A percentile compares a stretch with the other conserved stretches of the same genome.
Conservation (phyloP, 1,140 invertebrate species). For the Formica exsecta region DNA sequence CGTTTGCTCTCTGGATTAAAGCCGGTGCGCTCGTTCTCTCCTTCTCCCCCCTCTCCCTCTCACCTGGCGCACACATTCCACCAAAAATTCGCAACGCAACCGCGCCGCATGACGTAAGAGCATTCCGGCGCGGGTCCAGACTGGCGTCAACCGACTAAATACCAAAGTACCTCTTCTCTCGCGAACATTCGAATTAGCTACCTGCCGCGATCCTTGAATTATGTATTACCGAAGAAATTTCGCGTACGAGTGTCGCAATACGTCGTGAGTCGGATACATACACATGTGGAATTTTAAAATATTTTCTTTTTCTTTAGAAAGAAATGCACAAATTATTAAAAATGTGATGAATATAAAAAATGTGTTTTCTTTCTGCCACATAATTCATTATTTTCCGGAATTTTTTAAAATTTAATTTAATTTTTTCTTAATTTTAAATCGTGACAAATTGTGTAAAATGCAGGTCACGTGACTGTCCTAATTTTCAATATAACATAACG, state of each 20-base stretch:
- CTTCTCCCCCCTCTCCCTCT: background rate
- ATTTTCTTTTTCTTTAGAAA: background rate
- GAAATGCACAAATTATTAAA: background rate
- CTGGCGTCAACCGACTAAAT: slow-evolving; percentile 52
- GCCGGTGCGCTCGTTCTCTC: slow-evolving; percentile 10
- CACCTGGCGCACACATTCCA: slow-evolving; percentile 40
- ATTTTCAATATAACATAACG: background rate
- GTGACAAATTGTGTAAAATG: background rate
- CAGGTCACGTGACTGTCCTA: background rate
- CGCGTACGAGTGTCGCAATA: background rate
- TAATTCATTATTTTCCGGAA: background rate
- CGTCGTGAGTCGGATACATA: background rate
- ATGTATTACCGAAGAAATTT: slow-evolving; percentile 7
- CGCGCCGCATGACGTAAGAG: slow-evolving; percentile 45
- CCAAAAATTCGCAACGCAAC: slow-evolving; percentile 46
- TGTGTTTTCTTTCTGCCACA: too few relatives aligned
- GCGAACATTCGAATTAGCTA: slow-evolving; percentile 38
- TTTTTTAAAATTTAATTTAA: too few relatives aligned
- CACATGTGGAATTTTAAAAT: background rate
- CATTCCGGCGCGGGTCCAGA: slow-evolving; percentile 55
- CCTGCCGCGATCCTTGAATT: slow-evolving; percentile 19
- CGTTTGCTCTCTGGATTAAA: slow-evolving; percentile 55
- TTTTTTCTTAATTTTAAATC: too few relatives aligned
- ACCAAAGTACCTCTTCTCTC: slow-evolving; percentile 20
- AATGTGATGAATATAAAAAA: background rate